phyloP scores from a whole-genome alignment of 1,140 invertebrate genomes.

The Stegodyphus dumicola region DNA sequence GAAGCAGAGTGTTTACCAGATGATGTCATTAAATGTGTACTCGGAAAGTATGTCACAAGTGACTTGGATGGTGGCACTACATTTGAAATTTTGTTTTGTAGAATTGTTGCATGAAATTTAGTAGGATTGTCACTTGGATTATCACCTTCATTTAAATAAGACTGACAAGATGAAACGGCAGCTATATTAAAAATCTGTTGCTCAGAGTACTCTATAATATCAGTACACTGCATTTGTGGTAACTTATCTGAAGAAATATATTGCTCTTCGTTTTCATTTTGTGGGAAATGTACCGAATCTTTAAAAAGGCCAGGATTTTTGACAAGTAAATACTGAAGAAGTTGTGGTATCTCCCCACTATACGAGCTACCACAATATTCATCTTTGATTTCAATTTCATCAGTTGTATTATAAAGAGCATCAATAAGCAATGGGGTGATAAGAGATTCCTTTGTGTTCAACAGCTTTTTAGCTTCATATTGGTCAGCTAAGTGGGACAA shows the following conservation, averaged over 20 bases:
- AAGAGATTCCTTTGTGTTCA: constrained; percentile 71
- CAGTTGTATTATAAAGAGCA: constrained; percentile 86
- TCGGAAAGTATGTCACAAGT: constrained; percentile 26
- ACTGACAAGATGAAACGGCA: constrained; percentile 30
- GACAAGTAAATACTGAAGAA: constrained; percentile 82
- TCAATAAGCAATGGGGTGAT: constrained; percentile 70
- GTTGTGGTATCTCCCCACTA: constrained; percentile 63
- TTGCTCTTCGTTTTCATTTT: constrained; percentile 3
- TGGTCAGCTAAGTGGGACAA: constrained; percentile 88
- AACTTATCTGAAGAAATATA: constrained; percentile 26
- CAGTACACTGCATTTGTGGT: constrained; percentile 32
- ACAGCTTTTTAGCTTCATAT: constrained; percentile 88
- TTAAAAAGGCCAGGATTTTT: constrained; percentile 79
- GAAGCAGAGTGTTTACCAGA: constrained; percentile 24
- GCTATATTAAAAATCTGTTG: constrained; percentile 28
- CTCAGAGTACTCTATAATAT: constrained; percentile 26
- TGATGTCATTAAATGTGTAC: constrained; percentile 25
- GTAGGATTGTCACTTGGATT: constrained; percentile 29
- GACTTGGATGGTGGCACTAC: constrained; percentile 27
- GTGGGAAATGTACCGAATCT: constrained; percentile 15
- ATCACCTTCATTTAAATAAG: constrained; percentile 21
- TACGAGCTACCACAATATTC: constrained; percentile 78
- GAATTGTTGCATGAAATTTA: constrained; percentile 16
- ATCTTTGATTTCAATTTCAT: constrained; percentile 91
- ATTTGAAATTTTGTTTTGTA: constrained; percentile 42